A percentile compares a stretch with the other conserved stretches of the same genome.
phyloP scores from a whole-genome alignment of 2,888 invertebrate species.

The Anodontia alba region DNA sequence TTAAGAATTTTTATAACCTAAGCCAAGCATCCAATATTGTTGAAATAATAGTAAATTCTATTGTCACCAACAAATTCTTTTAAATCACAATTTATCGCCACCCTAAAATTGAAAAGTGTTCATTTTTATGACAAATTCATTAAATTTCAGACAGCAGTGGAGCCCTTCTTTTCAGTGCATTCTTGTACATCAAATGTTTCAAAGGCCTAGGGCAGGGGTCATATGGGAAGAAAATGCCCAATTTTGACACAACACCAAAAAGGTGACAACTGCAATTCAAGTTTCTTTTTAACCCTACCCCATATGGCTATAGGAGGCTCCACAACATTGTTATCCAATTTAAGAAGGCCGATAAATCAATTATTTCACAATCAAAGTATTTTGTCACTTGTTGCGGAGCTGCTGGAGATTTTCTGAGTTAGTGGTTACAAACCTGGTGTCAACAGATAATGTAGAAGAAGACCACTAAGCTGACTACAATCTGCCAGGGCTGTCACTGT shows the following conservation, averaged over 20 bases:
- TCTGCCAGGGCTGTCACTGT: too few species aligned
- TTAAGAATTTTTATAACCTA: slow-evolving; percentile 6
- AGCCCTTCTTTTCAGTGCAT: neutral
- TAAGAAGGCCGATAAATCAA: slow-evolving; percentile 1
- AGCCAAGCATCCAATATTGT: neutral
- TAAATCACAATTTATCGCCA: slow-evolving; percentile 2
- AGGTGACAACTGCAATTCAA: neutral
- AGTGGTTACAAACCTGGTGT: neutral
- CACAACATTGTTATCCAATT: slow-evolving; percentile 5
- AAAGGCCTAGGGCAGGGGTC: neutral
- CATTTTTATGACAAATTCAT: slow-evolving; percentile 14
- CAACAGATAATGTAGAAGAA: neutral
- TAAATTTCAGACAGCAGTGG: slow-evolving; percentile 4
- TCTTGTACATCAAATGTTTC: slow-evolving; percentile 4
- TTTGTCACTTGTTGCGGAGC: slow-evolving; percentile 9
- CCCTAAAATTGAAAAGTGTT: neutral
- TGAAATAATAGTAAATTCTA: neutral
- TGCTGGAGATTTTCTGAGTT: neutral
- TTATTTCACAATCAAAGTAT: slow-evolving; percentile 6
- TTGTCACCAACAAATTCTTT: neutral
- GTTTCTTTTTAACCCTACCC: slow-evolving; percentile 8
- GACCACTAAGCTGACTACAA: too few species aligned
- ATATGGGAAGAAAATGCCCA: neutral
- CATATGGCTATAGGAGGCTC: neutral
- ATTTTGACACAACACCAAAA: slow-evolving; percentile 4